These are phyloP conservation scores for Aphelocoma californica DNA, from an alignment of 2,797 vertebrate species.

Conservation along the genomic window DNA sequence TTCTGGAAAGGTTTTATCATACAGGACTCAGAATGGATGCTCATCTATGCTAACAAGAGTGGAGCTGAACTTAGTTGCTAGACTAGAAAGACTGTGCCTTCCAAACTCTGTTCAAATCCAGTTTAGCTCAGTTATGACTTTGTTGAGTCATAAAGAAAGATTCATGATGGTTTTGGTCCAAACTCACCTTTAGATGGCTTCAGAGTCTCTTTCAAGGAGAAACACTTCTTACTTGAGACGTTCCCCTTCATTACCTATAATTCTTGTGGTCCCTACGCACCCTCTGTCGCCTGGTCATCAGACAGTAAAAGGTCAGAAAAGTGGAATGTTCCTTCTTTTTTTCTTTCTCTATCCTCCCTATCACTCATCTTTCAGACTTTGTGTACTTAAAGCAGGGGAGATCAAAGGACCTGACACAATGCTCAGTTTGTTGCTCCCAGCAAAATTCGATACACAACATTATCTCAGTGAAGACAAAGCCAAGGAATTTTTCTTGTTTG, in stretches of 20 bases:
- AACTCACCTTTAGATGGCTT: background rate
- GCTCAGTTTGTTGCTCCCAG: conserved; percentile 10
- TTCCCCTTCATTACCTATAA: background rate
- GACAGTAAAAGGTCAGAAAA: background rate
- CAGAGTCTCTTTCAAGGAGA: background rate
- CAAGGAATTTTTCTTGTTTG: conserved; percentile 36
- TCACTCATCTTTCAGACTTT: conserved; percentile 27
- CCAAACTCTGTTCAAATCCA: background rate
- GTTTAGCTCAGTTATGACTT: background rate
- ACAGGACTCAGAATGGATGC: background rate
- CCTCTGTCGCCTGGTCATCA: background rate
- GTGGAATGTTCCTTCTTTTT: background rate
- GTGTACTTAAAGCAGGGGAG: background rate
- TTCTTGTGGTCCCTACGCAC: background rate
- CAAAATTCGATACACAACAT: background rate
- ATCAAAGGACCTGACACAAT: conserved; percentile 49
- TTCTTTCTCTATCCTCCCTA: background rate
- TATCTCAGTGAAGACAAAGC: conserved; percentile 42
- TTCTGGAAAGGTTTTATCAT: background rate
- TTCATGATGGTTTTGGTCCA: background rate
- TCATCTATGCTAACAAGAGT: background rate
- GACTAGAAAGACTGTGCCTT: background rate
- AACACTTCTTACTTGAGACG: background rate
- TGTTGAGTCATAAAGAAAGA: background rate
- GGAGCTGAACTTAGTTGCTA: background rate